phyloP scores from a whole-genome alignment of 2,113 vertebrate species.

The Apus apus region DNA sequence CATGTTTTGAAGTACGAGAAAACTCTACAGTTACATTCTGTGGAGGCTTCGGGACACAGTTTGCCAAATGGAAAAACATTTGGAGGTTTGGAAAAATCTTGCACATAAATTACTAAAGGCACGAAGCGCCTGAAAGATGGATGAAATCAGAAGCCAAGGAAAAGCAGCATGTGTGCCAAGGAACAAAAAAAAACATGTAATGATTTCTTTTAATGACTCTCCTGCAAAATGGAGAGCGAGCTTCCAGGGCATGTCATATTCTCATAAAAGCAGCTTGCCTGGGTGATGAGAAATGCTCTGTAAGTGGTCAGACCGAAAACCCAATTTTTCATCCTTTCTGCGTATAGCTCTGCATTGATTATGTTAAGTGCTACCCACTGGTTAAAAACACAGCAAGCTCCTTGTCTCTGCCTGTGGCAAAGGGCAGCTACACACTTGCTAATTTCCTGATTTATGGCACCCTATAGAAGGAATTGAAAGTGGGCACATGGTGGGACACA shows the following conservation, averaged over 20 bases:
- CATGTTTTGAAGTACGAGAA: constrained; percentile 75
- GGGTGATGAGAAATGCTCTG: constrained; percentile 66
- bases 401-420: constrained; percentile 74
- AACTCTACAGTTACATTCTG: constrained; percentile 79
- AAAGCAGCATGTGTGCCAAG: constrained; percentile 78
- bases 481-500: neutral
- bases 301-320: constrained; percentile 49
- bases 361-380: constrained; percentile 70
- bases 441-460: constrained; percentile 81
- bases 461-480: constrained; percentile 58
- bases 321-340: constrained; percentile 74
- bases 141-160: constrained; percentile 84
- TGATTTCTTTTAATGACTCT: constrained; percentile 79
- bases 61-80: constrained; percentile 88
- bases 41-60: constrained; percentile 74
- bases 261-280: constrained; percentile 71
- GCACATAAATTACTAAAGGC: constrained; percentile 86
- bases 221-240: constrained; percentile 72
- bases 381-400: constrained; percentile 76
- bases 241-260: constrained; percentile 68
- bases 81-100: constrained; percentile 87
- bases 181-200: constrained; percentile 72
- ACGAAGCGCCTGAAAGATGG: constrained; percentile 81
- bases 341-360: constrained; percentile 70
- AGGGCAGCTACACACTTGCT: constrained; percentile 76